Conservation (phyloP, 2,888 invertebrate genomes). For the Euzetes globulus region DNA sequence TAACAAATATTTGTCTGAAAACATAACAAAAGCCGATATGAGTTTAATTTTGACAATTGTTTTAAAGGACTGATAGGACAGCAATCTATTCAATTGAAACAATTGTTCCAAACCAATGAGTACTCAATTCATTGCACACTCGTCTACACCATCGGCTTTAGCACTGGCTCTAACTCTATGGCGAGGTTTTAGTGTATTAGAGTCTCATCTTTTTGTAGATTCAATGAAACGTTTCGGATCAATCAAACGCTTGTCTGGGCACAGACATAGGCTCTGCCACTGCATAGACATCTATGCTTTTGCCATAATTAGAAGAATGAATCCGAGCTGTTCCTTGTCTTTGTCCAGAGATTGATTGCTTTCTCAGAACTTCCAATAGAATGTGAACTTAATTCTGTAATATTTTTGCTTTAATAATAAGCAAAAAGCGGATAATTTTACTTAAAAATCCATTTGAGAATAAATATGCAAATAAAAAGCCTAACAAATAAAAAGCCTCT, state of each 20-base stretch:
- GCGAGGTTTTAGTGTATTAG: neutral
- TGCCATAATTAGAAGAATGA: constrained; percentile 21
- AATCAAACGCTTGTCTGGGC: constrained; percentile 31
- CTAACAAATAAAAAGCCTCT: constrained; percentile 18
- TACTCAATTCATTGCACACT: constrained; percentile 22
- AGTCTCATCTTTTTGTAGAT: constrained; percentile 29
- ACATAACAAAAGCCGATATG: neutral
- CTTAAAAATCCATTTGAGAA: constrained; percentile 24
- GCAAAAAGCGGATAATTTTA: constrained; percentile 9
- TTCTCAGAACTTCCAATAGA: neutral
- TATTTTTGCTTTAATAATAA: neutral
- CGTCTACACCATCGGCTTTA: neutral
- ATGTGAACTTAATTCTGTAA: too few relatives aligned
- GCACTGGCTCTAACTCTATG: neutral
- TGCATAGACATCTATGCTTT: constrained; percentile 12
- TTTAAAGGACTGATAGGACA: constrained; percentile 19
- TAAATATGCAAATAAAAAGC: constrained; percentile 15
- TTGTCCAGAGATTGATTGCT: constrained; percentile 13
- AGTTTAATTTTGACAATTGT: constrained; percentile 26
- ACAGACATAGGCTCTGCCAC: constrained; percentile 1
- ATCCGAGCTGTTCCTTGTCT: neutral
- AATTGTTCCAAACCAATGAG: constrained; percentile 31
- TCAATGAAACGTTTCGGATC: constrained; percentile 30
- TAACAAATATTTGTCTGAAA: neutral
- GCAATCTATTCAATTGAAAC: constrained; percentile 18